These are phyloP conservation scores for Epicampocera succincta DNA, from an alignment of 2,888 invertebrate genomes.

Conservation along the genomic window DNA sequence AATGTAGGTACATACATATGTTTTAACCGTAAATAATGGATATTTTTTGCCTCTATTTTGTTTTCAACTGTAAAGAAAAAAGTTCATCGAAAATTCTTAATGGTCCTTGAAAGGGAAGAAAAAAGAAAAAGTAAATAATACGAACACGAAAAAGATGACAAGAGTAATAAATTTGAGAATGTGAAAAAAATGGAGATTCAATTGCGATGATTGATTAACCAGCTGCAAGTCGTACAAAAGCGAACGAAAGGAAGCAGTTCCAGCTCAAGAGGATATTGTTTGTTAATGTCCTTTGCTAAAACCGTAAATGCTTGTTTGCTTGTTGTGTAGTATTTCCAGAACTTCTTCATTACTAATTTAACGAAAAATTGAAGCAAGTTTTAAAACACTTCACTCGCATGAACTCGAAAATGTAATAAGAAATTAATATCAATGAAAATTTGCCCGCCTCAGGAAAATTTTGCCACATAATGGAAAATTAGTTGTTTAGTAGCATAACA, in stretches of 20 bases:
- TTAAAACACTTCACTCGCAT: too few species aligned
- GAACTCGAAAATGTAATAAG: too few species aligned
- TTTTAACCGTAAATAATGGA: slow-evolving; percentile 42
- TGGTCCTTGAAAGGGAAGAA: slow-evolving; percentile 25
- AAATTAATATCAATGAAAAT: too few species aligned
- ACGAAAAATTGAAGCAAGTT: too few species aligned
- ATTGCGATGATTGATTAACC: slow-evolving; percentile 55
- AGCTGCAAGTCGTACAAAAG: neutral
- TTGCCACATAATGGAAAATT: too few species aligned
- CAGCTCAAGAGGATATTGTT: slow-evolving; percentile 18
- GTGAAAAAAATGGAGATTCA: slow-evolving; percentile 35
- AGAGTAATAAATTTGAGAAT: too few species aligned
- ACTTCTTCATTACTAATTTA: too few species aligned
- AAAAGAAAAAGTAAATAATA: neutral
- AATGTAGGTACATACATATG: too few species aligned
- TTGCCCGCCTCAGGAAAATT: too few species aligned
- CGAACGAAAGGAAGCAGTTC: neutral
- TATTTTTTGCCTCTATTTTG: slow-evolving; percentile 26
- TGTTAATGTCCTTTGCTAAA: slow-evolving; percentile 17
- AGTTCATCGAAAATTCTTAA: neutral
- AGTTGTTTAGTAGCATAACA: too few species aligned
- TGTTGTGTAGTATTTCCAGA: too few species aligned
- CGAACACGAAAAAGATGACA: neutral
- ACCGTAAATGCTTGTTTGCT: neutral
- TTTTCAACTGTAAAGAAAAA: slow-evolving; percentile 1